These are phyloP conservation scores for Steatocranus sp. DNA, from an alignment of 2,797 vertebrate species.

Conservation along the genomic window DNA sequence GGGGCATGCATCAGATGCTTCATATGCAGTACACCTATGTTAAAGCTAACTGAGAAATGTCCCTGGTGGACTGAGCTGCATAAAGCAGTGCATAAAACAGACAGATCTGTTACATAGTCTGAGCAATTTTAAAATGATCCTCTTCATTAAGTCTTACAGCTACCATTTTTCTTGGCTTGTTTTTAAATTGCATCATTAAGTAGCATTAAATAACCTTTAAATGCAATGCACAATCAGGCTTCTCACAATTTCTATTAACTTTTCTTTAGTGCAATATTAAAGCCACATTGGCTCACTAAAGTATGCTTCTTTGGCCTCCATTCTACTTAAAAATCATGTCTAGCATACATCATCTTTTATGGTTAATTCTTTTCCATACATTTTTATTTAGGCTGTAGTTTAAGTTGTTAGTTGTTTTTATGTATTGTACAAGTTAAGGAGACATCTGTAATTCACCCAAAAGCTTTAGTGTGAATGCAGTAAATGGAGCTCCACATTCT, in stretches of 20 bases:
- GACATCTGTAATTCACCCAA: neutral
- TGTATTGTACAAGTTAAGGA: neutral
- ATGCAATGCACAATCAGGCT: neutral
- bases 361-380: neutral
- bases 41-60: neutral
- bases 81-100: neutral
- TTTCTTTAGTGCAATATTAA: neutral
- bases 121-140: neutral
- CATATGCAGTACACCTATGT: neutral
- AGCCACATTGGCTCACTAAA: neutral
- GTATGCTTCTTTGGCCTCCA: neutral
- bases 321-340: neutral
- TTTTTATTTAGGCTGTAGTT: neutral
- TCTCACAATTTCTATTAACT: neutral
- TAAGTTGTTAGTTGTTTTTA: neutral
- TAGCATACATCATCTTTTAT: neutral
- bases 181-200: neutral
- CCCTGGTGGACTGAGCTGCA: neutral
- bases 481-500: slow-evolving; percentile 7
- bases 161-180: neutral
- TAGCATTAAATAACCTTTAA: neutral
- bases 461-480: neutral
- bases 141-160: neutral
- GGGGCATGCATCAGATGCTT: neutral
- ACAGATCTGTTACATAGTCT: neutral